Evolutionary conservation across 2,888 invertebrate genomes (phyloP), one percentile per base, ranked within the genome.

Genomic region (Acronicta alni): DNA sequence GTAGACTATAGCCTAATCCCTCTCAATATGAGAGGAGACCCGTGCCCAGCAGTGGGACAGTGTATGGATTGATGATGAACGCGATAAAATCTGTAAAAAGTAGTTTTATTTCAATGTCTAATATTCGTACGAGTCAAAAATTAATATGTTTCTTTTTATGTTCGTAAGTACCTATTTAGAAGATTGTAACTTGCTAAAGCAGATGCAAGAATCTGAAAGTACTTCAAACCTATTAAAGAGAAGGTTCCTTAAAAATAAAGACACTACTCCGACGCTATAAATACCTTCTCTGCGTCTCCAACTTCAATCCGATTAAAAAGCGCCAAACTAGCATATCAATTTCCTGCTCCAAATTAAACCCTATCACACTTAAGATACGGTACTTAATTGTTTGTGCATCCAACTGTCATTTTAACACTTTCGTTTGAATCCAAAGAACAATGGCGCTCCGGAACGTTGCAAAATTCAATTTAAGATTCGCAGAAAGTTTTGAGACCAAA

Each of bases 401-500:
- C 57, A 54, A 59, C 58, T 76, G 67, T 76, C 74, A 76, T 76
- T 76, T 76, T 72, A 75, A 72, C 69, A 75, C 79, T 79, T 79
- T 67, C 82, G 78, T 82, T 82, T 80, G 81, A 77, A 77, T 78
- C 77, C 71, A 77, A 70, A 71, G 75, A 78, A 83, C 84, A 85
- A 83, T 81, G 72, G 73, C 58, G 57, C 59, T 68, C 63, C 59
- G 76, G 82, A 80, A 82, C 79, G 81, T 58, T 67, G 70, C 64
- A 81, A 78, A 87, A 88, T 88, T 87, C 85, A 87, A 88, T 88
- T 87, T 85, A 74, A 82, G 80, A 83, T 83, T 79, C 81, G 76
- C 77, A 75, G 81, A 81, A 87, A 85, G 80, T 83, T 86, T 85
- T 76, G 72, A 65, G 74, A 67, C 72, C 58, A 78, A 81, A 84